These are phyloP conservation scores for Trichacis sp. DNA, from an alignment of 2,888 invertebrate species.

Conservation along the genomic window DNA sequence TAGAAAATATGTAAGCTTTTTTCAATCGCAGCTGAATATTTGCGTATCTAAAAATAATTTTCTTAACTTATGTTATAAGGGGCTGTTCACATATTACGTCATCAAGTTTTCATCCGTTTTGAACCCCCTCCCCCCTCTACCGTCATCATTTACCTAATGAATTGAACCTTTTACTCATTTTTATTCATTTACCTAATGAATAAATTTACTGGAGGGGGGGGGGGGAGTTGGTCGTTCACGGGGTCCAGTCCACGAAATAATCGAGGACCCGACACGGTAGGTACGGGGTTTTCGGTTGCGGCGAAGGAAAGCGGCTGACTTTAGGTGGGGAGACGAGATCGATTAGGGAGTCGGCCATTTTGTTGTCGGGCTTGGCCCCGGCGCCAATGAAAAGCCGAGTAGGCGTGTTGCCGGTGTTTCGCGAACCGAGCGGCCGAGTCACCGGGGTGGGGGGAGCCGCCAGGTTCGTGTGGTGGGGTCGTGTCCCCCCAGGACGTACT, in stretches of 20 bases:
- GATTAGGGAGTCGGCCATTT: conserved; percentile 67
- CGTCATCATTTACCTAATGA: no score
- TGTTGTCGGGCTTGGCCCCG: conserved; percentile 55
- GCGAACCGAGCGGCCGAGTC: background rate
- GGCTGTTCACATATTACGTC: no score
- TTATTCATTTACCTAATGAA: no score
- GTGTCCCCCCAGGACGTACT: conserved; percentile 42
- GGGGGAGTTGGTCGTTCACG: conserved; percentile 12
- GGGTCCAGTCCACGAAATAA: conserved; percentile 2
- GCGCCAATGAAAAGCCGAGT: conserved; percentile 50
- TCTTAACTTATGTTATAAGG: no score
- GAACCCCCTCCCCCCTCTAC: no score
- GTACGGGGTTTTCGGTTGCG: conserved; percentile 10
- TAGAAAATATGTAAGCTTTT: no score
- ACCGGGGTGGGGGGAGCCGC: conserved; percentile 18
- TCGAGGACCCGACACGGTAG: conserved; percentile 5
- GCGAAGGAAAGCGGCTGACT: background rate
- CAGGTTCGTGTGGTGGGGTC: conserved; percentile 30
- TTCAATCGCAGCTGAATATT: no score
- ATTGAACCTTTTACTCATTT: no score
- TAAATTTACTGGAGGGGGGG: no score
- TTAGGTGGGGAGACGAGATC: conserved; percentile 57
- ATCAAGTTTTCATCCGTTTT: no score
- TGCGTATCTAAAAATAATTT: no score
- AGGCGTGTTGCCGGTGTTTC: conserved; percentile 58